Evolutionary conservation across 2,797 vertebrate genomes (phyloP), one percentile per base, ranked within the genome.

Genomic region (Schizopygopsis pylzovi): DNA sequence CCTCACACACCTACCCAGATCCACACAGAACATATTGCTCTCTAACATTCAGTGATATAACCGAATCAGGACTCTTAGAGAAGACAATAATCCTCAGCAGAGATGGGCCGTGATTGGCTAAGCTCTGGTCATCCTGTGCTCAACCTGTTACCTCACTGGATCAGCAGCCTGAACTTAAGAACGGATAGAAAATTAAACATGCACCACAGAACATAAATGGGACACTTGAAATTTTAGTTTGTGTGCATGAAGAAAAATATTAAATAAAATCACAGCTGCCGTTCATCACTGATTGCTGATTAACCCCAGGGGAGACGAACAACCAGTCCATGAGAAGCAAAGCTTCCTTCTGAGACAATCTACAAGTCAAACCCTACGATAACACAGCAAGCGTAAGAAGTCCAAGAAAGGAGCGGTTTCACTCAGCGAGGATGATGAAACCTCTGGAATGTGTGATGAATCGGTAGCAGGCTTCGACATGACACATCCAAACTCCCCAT

Each of bases 101-200:
- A 79, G 18, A 8, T 0, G 88, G 45, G 56, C 83, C 28, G 28
- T 45, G 67, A 87, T 67, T 82, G 54, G 79, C 37, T 61, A 85
- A 83, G 78, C 80, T 45, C 68, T 22, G 47, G 79, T 87, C 88
- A 87, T 78, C 82, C 84, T 76, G 77, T 11, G 22, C 25, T 83
- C 75, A 89, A 87, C 71, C 87, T 3, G 15, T 79, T 73, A 39
- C 67, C 72, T 82, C 67, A 67, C 76, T 81, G 75, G 80, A 86
- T 88, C 87, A 88, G 49, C 52, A 76, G 68, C 33, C 45, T 61
- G 22, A 16, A 45, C 41, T 43, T 77, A 59, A 54, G 80, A 52
- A 52, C 41, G 56, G 3, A 39, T 13, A 13, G 68, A 54, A 18
- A 25, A 47, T 16, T 9, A 56, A 49, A 45, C 7, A 37, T 41